Conservation (phyloP, 2,888 invertebrate species). For the Julus scanicus region DNA sequence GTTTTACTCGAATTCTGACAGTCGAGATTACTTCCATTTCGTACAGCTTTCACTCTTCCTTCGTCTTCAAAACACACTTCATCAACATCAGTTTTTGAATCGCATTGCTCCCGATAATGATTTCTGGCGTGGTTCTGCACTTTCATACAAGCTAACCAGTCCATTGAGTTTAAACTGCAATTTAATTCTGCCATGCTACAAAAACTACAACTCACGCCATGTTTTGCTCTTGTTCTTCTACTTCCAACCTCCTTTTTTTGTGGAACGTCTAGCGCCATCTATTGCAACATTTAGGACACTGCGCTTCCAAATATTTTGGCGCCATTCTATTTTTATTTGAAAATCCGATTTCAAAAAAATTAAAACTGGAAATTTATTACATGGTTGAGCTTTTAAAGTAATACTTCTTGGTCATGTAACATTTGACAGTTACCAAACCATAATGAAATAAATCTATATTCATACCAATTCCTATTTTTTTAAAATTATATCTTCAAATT, state of each 20-base stretch:
- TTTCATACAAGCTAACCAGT: constrained; percentile 69
- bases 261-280: background rate
- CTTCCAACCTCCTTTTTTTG: background rate
- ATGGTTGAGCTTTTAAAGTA: too few species aligned
- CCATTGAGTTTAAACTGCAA: constrained; percentile 69
- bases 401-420: too few species aligned
- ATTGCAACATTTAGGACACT: background rate
- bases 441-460: too few species aligned
- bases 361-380: too few species aligned
- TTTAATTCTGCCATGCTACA: constrained; percentile 66
- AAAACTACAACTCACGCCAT: constrained; percentile 49
- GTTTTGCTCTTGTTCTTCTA: background rate
- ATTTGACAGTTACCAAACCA: too few species aligned
- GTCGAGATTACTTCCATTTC: constrained; percentile 4
- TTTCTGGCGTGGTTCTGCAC: constrained; percentile 63
- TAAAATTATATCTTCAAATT: too few species aligned
- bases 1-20: constrained; percentile 42
- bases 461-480: too few species aligned
- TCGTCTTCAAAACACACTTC: constrained; percentile 37
- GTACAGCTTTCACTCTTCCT: background rate
- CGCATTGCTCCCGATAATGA: background rate
- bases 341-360: too few species aligned
- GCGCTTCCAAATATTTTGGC: too few species aligned
- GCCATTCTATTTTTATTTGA: too few species aligned
- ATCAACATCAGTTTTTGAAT: background rate